A percentile compares a stretch with the other conserved stretches of the same genome.
These are phyloP conservation scores for Thalassarche chlororhynchos DNA, from an alignment of 2,113 vertebrate species.

Conservation along the genomic window DNA sequence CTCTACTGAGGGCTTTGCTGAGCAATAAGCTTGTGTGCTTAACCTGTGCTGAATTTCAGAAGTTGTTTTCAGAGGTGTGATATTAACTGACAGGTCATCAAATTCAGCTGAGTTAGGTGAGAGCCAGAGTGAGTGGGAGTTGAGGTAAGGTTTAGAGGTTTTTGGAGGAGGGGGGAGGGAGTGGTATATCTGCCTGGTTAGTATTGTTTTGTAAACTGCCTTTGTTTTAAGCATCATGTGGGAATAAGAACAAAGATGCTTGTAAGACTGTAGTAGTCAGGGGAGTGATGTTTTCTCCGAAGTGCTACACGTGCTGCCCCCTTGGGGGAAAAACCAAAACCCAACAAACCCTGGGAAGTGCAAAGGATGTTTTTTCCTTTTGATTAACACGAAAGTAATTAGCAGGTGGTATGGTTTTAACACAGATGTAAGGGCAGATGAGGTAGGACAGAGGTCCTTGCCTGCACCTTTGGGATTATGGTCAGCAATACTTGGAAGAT, in stretches of 20 bases:
- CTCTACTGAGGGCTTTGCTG: not conserved
- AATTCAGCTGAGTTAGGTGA: not conserved
- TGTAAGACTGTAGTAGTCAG: not conserved
- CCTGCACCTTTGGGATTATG: not conserved
- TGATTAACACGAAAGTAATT: not conserved
- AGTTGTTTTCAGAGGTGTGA: not conserved
- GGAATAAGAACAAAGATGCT: not conserved
- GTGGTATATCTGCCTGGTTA: not conserved
- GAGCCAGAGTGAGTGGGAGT: not conserved
- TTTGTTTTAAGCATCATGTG: not conserved
- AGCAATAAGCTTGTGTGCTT: not conserved
- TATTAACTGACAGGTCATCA: not conserved
- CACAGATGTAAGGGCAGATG: not conserved
- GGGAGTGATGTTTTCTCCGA: not conserved
- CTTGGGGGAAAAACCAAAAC: not conserved
- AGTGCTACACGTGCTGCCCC: not conserved
- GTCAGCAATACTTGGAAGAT: not conserved
- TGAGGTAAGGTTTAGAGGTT: not conserved
- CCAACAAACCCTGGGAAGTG: rapidly evolving
- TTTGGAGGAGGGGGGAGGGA: rapidly evolving
- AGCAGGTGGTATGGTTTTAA: not conserved
- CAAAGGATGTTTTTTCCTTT: not conserved
- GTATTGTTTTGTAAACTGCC: not conserved
- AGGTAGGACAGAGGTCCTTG: not conserved
- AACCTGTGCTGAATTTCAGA: not conserved